Conservation (phyloP, 2,113 vertebrate species). For the Corythornis madagascariensis region DNA sequence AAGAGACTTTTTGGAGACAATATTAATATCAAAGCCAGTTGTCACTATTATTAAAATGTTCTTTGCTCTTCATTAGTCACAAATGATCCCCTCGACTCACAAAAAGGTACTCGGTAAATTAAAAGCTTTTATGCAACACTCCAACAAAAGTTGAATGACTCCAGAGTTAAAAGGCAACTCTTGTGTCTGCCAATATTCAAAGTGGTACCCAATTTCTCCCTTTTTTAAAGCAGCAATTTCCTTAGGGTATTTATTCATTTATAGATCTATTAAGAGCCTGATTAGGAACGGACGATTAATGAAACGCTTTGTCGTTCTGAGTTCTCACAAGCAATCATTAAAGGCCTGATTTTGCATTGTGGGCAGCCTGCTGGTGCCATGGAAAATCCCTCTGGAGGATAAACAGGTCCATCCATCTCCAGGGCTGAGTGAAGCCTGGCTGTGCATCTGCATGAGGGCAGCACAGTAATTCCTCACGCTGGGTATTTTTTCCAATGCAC, state of each 20-base stretch:
- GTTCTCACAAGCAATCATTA: conserved; percentile 29
- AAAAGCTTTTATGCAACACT: conserved; percentile 70
- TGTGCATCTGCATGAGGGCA: not conserved
- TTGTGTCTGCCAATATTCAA: conserved; percentile 61
- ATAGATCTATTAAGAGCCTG: conserved; percentile 41
- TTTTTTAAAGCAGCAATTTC: conserved; percentile 41
- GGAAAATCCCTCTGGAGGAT: conserved; percentile 32
- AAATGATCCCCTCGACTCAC: conserved; percentile 69
- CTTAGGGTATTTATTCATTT: conserved; percentile 55
- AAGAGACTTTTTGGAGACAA: conserved; percentile 64
- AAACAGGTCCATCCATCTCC: conserved; percentile 30
- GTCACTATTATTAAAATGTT: conserved; percentile 72
- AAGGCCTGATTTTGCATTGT: conserved; percentile 26
- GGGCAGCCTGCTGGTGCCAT: not conserved
- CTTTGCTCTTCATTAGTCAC: conserved; percentile 67
- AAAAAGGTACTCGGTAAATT: conserved; percentile 69
- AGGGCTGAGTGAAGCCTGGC: not conserved
- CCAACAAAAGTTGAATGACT: conserved; percentile 67
- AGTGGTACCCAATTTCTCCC: conserved; percentile 46
- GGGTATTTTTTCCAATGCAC: not conserved
- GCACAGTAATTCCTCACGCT: not conserved
- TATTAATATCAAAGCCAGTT: conserved; percentile 70
- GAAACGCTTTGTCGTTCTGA: conserved; percentile 26
- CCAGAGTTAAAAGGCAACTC: conserved; percentile 60
- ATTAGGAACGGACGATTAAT: conserved; percentile 32